Percentiles rank a stretch among this genome's conserved stretches.
Evolutionary conservation across 2,113 vertebrate species (phyloP).

Genomic region (Romanogobio albipinnatus): DNA sequence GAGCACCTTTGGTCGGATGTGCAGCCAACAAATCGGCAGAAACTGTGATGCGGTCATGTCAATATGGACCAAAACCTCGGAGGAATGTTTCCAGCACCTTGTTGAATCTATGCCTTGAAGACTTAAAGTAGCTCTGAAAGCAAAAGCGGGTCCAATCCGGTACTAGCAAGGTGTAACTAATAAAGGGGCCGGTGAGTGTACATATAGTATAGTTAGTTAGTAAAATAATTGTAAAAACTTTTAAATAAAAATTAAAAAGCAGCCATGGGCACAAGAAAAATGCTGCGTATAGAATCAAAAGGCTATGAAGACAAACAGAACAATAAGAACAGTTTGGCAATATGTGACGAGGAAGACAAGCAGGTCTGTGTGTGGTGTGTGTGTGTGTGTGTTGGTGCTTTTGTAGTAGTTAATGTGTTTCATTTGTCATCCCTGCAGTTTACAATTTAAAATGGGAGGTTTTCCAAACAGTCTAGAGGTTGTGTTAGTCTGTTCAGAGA

Average conservation of each 20-base stretch:
- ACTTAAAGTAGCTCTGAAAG: no score
- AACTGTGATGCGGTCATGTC: no score
- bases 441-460: constrained; percentile 13
- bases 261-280: neutral
- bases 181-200: no score
- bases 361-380: neutral
- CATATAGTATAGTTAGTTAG: neutral
- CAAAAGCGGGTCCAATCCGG: no score
- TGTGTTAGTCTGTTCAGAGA: neutral
- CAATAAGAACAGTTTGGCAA: neutral
- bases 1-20: no score
- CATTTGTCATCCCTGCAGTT: neutral
- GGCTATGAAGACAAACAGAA: neutral
- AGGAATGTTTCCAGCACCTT: no score
- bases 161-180: no score
- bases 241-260: neutral
- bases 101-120: no score
- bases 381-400: neutral
- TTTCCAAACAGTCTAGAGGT: neutral
- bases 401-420: neutral
- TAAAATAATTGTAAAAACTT: neutral
- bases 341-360: neutral
- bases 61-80: no score
- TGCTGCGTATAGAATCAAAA: constrained; percentile 2
- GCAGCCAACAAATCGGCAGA: no score